These are phyloP conservation scores for Drosophila longiperda DNA, from an alignment of 2,888 invertebrate genomes.

Conservation along the genomic window DNA sequence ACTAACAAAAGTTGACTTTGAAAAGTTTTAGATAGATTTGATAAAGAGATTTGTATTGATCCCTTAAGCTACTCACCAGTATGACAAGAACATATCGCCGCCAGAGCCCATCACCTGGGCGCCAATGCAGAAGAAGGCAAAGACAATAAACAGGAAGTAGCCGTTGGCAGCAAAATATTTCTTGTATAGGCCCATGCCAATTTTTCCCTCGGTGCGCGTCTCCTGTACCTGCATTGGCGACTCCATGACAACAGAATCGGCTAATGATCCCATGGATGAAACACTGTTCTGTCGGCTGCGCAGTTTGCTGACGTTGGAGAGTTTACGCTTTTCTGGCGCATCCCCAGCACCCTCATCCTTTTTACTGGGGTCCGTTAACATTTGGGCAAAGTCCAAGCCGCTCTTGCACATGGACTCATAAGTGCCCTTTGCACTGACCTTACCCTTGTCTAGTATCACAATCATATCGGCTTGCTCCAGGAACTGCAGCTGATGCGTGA, in stretches of 20 bases:
- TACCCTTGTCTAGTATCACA: constrained; percentile 84
- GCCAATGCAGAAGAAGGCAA: constrained; percentile 88
- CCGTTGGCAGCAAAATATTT: constrained; percentile 90
- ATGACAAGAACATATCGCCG: constrained; percentile 92
- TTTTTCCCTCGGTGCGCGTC: constrained; percentile 87
- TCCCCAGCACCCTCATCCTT: constrained; percentile 78
- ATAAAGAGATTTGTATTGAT: neutral
- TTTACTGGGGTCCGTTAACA: constrained; percentile 87
- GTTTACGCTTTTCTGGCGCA: constrained; percentile 57
- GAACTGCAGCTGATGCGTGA: constrained; percentile 94
- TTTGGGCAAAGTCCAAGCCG: constrained; percentile 91
- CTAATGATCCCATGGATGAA: constrained; percentile 86
- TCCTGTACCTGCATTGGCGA: constrained; percentile 86
- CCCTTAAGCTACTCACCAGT: constrained; percentile 86
- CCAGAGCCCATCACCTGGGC: constrained; percentile 90
- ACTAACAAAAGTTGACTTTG: neutral
- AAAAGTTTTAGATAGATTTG: neutral
- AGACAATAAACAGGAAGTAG: constrained; percentile 86
- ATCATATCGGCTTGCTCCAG: constrained; percentile 88
- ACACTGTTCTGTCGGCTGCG: constrained; percentile 83
- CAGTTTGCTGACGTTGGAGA: constrained; percentile 74
- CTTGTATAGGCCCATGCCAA: constrained; percentile 87
- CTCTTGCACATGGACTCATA: constrained; percentile 90
- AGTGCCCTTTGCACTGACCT: constrained; percentile 87
- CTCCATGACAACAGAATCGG: constrained; percentile 83